Evolutionary conservation across 2,888 invertebrate species (phyloP), one percentile per base, ranked within the genome.

Genomic region (Geotrupes spiniger): DNA sequence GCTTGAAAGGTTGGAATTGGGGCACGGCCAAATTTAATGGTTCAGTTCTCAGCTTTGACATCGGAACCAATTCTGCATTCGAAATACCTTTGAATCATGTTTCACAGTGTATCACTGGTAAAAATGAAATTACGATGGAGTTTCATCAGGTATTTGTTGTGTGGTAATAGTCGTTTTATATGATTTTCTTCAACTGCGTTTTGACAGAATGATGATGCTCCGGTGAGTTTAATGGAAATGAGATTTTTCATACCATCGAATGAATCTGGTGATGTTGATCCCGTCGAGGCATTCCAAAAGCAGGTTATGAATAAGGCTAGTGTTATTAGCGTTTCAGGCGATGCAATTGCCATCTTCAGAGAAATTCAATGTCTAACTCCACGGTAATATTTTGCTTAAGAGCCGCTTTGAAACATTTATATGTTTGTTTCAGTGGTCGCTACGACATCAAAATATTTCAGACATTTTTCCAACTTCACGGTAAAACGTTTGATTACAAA

Each of bases 401-500:
- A 14, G 21, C 6, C 21, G 21, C 6, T 21, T n/a, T n/a, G n/a
- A n/a, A n/a, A 21, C 3, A 21, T 21, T 36, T 26, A 16, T 16
- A 31, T 33, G 15, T 72, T 74, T 74, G 65, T 83, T 85, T 47
- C 77, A 92, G 92, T 76, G 96, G 96, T 79, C 91, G 95, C 58
- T 96, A 96, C 69, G 95, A 95, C 72, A 92, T 96, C 74, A 96
- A 95, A 75, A 85, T 96, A 50, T 96, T 92, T 74, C 89, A 91
- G 41, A 81, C 89, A 0, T 93, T 93, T 72, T 85, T 95, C 62
- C 92, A 94, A 74, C 81, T 95, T 50, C 94, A 94, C 68, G 95
- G 95, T 65, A 99, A 99, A 81, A 98, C 99, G 0, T 99, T 97
- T 68, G 99, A 99, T 76, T 99, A 99, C 78, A 99, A 99, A 76